A percentile compares a stretch with the other conserved stretches of the same genome.
Conservation (phyloP, 2,113 vertebrate species). For the Campylomormyrus numenius region DNA sequence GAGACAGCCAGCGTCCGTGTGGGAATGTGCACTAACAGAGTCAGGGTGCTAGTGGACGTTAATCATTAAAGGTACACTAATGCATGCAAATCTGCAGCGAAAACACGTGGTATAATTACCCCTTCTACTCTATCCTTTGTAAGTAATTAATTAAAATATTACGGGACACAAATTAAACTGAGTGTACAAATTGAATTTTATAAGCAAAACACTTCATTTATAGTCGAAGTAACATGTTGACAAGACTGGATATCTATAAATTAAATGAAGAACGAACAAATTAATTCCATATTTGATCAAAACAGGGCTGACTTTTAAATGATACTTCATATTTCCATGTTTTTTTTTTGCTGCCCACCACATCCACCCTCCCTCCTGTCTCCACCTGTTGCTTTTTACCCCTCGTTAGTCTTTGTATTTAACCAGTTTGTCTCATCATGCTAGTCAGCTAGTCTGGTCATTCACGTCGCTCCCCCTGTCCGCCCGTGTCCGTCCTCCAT, state of each 20-base stretch:
- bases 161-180: not conserved
- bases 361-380: not conserved
- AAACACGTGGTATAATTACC: conserved; percentile 8
- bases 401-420: not conserved
- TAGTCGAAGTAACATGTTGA: not conserved
- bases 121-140: not conserved
- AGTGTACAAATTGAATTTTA: not conserved
- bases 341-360: not conserved
- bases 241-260: not conserved
- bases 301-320: not conserved
- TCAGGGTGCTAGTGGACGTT: not conserved
- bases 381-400: not conserved
- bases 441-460: not conserved
- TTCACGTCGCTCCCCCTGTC: not conserved
- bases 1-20: not conserved
- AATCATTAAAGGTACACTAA: conserved; percentile 10
- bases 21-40: not conserved
- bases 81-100: conserved; percentile 8
- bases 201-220: conserved; percentile 2
- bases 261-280: not conserved
- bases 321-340: not conserved
- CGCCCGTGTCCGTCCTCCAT: not conserved
- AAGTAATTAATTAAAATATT: conserved; percentile 10
- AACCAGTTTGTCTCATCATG: not conserved
- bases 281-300: not conserved